Conservation (phyloP, 2,797 vertebrate species). For the Myripristis murdjan region DNA sequence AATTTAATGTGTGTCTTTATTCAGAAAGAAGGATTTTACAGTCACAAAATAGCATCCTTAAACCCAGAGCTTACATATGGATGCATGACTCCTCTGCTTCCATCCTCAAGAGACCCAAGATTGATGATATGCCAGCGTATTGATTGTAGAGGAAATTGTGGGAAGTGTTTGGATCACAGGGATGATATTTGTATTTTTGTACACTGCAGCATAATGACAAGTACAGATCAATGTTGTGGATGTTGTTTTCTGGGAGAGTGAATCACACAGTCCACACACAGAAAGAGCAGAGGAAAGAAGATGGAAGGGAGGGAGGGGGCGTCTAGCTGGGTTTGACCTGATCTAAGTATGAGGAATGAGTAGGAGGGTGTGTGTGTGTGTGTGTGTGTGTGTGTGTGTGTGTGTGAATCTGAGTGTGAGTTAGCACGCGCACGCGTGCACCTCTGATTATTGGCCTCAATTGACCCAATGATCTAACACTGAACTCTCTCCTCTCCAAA, state of each 20-base stretch:
- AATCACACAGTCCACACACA: slow-evolving; percentile 23
- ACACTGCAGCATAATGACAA: slow-evolving; percentile 16
- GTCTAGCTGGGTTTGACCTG: slow-evolving; percentile 56
- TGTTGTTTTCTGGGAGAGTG: slow-evolving; percentile 33
- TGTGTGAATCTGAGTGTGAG: slow-evolving; percentile 11
- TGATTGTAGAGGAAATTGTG: slow-evolving; percentile 7
- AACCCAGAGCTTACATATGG: slow-evolving; percentile 2
- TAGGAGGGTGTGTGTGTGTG: slow-evolving; percentile 52
- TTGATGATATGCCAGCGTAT: slow-evolving; percentile 12
- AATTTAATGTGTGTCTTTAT: slow-evolving; percentile 14
- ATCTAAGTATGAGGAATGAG: slow-evolving; percentile 62
- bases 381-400: slow-evolving; percentile 11
- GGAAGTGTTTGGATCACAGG: neutral
- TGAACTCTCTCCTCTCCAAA: slow-evolving; percentile 19
- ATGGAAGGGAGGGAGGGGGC: slow-evolving; percentile 55
- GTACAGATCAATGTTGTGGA: slow-evolving; percentile 35
- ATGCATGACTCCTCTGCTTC: neutral
- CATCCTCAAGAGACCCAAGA: slow-evolving; percentile 2
- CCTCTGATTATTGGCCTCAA: slow-evolving; percentile 43
- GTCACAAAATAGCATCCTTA: neutral
- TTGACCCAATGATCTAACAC: slow-evolving; percentile 63
- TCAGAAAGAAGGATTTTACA: neutral
- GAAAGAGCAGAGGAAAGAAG: slow-evolving; percentile 32
- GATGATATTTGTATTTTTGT: slow-evolving; percentile 12
- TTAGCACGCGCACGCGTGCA: neutral